Conservation (phyloP, 1,140 invertebrate genomes). For the Macrobrachium rosenbergii region DNA sequence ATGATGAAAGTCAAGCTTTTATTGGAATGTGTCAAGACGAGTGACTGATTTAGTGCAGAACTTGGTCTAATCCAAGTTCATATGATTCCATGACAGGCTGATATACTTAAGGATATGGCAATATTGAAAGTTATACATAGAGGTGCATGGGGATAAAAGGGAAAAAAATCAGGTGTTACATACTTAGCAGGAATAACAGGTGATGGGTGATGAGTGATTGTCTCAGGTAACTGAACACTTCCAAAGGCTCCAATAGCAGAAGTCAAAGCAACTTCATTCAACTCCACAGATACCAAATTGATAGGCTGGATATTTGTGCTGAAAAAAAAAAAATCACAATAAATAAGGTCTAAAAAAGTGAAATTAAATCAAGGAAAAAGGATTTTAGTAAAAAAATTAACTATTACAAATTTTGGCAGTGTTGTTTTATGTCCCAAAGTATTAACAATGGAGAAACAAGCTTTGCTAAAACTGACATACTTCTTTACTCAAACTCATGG, state of each 20-base stretch:
- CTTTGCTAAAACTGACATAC: too few species aligned
- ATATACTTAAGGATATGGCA: too few species aligned
- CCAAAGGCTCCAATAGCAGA: slow-evolving; percentile 42
- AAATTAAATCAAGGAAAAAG: background rate
- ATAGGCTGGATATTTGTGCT: slow-evolving; percentile 3
- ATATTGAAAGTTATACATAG: background rate
- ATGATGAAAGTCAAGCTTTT: too few species aligned
- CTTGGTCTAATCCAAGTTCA: too few species aligned
- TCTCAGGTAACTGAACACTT: slow-evolving; percentile 44
- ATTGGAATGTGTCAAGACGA: too few species aligned
- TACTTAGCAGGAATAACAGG: slow-evolving; percentile 51
- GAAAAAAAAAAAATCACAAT: background rate
- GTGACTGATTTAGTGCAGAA: too few species aligned
- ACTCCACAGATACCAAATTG: slow-evolving; percentile 32
- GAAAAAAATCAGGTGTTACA: background rate
- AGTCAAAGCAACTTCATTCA: slow-evolving; percentile 34
- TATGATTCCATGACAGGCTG: too few species aligned
- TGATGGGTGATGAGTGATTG: slow-evolving; percentile 51
- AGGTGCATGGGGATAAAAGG: background rate
- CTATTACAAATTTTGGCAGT: background rate
- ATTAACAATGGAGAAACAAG: too few species aligned
- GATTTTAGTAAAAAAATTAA: background rate
- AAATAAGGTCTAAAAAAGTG: background rate
- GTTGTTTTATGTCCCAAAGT: too few species aligned
- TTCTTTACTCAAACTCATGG: too few species aligned